A percentile compares a stretch with the other conserved stretches of the same genome.
phyloP scores from a whole-genome alignment of 2,113 vertebrate species.

The Thunnus maccoyii region DNA sequence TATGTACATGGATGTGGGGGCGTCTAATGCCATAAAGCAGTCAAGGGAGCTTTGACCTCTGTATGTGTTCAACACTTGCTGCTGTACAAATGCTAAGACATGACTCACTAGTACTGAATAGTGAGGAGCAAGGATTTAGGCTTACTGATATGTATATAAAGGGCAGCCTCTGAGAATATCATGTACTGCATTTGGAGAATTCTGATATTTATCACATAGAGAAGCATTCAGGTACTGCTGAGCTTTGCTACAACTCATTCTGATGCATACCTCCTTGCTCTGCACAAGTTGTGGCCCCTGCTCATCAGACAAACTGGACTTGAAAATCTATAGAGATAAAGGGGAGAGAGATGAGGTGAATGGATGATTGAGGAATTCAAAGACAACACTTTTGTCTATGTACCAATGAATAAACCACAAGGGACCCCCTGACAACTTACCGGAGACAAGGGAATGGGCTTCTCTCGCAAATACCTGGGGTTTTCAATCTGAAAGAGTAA shows the following conservation, averaged over 20 bases:
- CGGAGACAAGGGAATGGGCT: conserved; percentile 87
- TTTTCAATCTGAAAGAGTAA: conserved; percentile 92
- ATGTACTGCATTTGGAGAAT: conserved; percentile 28
- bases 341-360: background rate
- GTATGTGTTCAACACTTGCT: conserved; percentile 37
- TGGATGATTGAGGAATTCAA: conserved; percentile 49
- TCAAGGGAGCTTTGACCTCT: conserved; percentile 42
- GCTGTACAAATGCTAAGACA: conserved; percentile 13
- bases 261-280: conserved; percentile 78
- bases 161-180: conserved; percentile 22
- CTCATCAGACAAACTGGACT: conserved; percentile 79
- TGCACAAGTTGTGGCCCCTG: conserved; percentile 65
- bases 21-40: conserved; percentile 45
- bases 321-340: conserved; percentile 75
- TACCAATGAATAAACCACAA: conserved; percentile 21
- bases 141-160: conserved; percentile 32
- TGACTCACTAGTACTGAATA: background rate
- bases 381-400: conserved; percentile 22
- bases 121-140: conserved; percentile 2
- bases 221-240: background rate
- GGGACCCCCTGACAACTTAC: conserved; percentile 82
- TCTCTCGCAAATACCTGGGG: conserved; percentile 92
- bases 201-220: conserved; percentile 24
- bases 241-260: conserved; percentile 9
- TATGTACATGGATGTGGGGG: conserved; percentile 42